phyloP scores from a whole-genome alignment of 2,888 invertebrate species.

The Melinaea menophilus region DNA sequence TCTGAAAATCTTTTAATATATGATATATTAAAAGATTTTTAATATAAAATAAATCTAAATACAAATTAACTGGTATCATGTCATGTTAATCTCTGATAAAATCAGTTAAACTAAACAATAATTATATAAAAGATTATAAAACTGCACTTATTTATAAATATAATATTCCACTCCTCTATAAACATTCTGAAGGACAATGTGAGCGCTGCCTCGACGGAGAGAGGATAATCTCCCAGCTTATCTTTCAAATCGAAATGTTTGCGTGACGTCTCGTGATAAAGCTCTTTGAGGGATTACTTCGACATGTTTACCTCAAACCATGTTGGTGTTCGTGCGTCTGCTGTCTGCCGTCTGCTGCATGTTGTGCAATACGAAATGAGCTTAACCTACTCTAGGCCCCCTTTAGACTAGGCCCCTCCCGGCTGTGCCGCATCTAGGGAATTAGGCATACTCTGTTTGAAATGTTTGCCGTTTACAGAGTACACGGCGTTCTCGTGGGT shows the following conservation, averaged over 20 bases:
- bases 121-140: too few species aligned
- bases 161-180: background rate
- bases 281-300: constrained; percentile 32
- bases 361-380: background rate
- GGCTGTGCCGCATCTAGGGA: too few species aligned
- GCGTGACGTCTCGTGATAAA: constrained; percentile 30
- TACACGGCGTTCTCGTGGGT: too few species aligned
- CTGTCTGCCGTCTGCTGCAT: background rate
- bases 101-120: too few species aligned
- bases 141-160: background rate
- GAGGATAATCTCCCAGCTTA: constrained; percentile 41
- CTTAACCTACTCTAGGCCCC: background rate
- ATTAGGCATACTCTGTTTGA: too few species aligned
- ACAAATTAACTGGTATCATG: too few species aligned
- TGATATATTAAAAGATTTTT: too few species aligned
- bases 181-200: background rate
- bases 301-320: constrained; percentile 1
- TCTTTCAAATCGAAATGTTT: constrained; percentile 48
- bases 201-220: constrained; percentile 29
- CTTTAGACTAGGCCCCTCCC: too few species aligned
- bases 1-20: too few species aligned
- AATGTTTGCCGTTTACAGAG: too few species aligned
- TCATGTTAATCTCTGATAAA: too few species aligned
- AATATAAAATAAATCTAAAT: too few species aligned
- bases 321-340: background rate